These are phyloP conservation scores for Fissipunctia ypsillon DNA, from an alignment of 2,888 invertebrate genomes.

Conservation along the genomic window DNA sequence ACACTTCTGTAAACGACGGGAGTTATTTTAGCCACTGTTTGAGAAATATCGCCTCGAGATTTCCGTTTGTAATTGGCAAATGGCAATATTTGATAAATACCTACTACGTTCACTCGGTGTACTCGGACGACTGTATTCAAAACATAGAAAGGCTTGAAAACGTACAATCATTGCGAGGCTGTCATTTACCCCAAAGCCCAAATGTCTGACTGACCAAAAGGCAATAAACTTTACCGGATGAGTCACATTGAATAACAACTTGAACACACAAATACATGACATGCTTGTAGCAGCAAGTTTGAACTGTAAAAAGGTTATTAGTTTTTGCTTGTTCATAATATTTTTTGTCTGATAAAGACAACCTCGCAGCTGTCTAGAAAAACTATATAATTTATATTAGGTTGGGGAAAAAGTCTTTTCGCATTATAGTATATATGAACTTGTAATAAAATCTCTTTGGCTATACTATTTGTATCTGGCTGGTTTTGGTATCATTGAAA, in stretches of 20 bases:
- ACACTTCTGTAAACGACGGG: conserved; percentile 42
- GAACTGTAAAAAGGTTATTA: conserved; percentile 11
- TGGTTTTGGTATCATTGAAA: too few relatives aligned
- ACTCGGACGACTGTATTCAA: conserved; percentile 2
- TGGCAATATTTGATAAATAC: conserved; percentile 56
- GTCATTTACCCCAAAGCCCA: conserved; percentile 20
- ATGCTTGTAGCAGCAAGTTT: conserved; percentile 21
- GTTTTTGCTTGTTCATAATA: conserved; percentile 34
- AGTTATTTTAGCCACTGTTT: conserved; percentile 70
- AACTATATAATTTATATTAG: conserved; percentile 19
- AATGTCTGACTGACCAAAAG: conserved; percentile 46
- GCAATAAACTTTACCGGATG: conserved; percentile 61
- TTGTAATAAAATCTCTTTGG: too few relatives aligned
- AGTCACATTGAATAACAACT: conserved; percentile 58
- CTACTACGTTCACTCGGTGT: background rate
- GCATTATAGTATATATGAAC: too few relatives aligned
- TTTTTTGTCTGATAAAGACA: conserved; percentile 18
- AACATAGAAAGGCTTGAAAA: conserved; percentile 25
- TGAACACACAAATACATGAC: conserved; percentile 24
- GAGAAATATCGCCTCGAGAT: conserved; percentile 60
- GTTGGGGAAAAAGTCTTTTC: too few relatives aligned
- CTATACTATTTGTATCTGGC: too few relatives aligned
- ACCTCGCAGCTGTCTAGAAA: background rate
- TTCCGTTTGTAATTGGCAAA: conserved; percentile 56
- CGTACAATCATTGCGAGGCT: conserved; percentile 26